phyloP scores from a whole-genome alignment of 2,888 invertebrate species.

The Ariolimax columbianus region DNA sequence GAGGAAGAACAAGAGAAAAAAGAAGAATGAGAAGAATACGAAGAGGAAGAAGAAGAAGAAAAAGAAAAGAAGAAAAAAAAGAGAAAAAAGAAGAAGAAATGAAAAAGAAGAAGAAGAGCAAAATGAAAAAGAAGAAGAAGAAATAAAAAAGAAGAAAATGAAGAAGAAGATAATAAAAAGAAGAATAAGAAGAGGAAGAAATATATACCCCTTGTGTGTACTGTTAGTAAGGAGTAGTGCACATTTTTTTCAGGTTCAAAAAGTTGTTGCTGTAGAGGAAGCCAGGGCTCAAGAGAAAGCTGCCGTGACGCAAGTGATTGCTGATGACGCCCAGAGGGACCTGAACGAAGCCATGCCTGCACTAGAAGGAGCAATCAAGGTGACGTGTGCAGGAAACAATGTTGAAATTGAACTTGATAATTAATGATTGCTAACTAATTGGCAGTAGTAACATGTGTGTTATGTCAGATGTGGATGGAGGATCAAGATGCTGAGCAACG shows the following conservation, averaged over 20 bases:
- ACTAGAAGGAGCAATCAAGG: conserved; percentile 88
- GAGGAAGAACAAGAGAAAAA: too few relatives aligned
- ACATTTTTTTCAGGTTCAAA: conserved; percentile 81
- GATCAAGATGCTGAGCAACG: too few relatives aligned
- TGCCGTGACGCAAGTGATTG: conserved; percentile 88
- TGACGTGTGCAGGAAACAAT: conserved; percentile 28
- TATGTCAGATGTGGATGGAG: too few relatives aligned
- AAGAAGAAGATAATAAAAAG: not conserved
- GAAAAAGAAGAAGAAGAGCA: too few relatives aligned
- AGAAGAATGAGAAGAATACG: too few relatives aligned
- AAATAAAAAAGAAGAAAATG: not conserved
- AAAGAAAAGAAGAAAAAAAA: too few relatives aligned
- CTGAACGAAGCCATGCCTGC: conserved; percentile 92
- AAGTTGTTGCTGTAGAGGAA: conserved; percentile 89
- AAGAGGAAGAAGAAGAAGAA: too few relatives aligned
- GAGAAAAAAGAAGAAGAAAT: too few relatives aligned
- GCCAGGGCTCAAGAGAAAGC: conserved; percentile 91
- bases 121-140: not conserved
- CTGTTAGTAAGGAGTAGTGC: not conserved
- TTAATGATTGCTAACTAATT: too few relatives aligned
- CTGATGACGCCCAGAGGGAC: conserved; percentile 91
- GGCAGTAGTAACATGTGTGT: too few relatives aligned
- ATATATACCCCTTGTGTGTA: not conserved
- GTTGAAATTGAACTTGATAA: not conserved
- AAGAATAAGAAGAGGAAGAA: not conserved